Percentiles rank a stretch among this genome's conserved stretches.
Evolutionary conservation across 2,888 invertebrate species (phyloP).

Genomic region (Sarcophaga rosellei): DNA sequence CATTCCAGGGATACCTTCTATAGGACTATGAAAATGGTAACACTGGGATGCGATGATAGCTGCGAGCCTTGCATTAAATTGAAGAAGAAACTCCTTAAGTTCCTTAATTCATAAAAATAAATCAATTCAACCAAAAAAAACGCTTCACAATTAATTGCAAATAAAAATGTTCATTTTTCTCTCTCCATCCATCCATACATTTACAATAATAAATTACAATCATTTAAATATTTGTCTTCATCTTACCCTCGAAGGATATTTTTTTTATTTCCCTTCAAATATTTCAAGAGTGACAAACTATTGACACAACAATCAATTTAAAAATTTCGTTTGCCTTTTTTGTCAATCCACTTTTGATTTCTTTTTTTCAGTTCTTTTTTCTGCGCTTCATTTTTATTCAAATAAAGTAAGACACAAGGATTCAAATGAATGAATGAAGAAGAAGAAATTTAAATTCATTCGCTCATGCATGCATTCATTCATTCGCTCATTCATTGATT

Average conservation of each 20-base stretch:
- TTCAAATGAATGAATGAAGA: conserved; percentile 26
- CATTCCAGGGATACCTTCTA: too few relatives aligned
- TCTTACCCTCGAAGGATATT: background rate
- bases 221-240: background rate
- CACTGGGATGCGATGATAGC: too few relatives aligned
- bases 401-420: background rate
- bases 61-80: too few relatives aligned
- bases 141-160: conserved; percentile 9
- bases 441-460: background rate
- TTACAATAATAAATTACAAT: conserved; percentile 44
- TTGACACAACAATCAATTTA: conserved; percentile 68
- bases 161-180: conserved; percentile 1
- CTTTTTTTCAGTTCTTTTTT: background rate
- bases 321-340: conserved; percentile 47
- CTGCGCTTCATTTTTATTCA: background rate
- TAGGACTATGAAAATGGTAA: too few relatives aligned
- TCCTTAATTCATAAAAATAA: too few relatives aligned
- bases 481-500: background rate
- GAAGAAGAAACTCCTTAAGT: too few relatives aligned
- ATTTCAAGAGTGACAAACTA: conserved; percentile 61
- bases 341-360: background rate
- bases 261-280: conserved; percentile 33
- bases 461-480: too few relatives aligned
- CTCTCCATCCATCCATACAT: background rate
- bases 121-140: too few relatives aligned